Base-by-base conservation (phyloP, 2,797 vertebrate genomes). In the Mallotus villosus region DNA sequence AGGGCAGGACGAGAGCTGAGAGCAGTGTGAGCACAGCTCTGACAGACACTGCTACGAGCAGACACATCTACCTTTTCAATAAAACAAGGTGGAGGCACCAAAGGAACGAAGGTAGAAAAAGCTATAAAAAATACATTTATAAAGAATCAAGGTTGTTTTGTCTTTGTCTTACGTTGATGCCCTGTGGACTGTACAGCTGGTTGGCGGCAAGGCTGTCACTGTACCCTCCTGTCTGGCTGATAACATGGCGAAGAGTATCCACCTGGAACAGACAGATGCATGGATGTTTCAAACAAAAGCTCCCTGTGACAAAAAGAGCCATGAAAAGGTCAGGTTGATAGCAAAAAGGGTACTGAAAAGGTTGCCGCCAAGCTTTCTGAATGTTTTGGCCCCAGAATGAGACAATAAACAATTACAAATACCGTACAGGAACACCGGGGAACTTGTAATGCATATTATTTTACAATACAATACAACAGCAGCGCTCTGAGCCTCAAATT, bases 161-260 rank as follows among this genome's bases (percentile, higher is more conserved):
- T 88, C 53, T 83, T 88, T 88, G 93, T 87, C 98, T 99, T 97
- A 99, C 98, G 91, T 96, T 99, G 96, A 99, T 97, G 96, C 96
- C 97, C 94, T 99, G 97, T 90, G 98, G 98, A 97, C 98, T 99
- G 96, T 99, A 99, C 95, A 99, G 97, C 95, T 99, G 97, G 94
- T 95, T 97, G 93, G 96, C 96, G 90, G 96, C 93, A 83, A 99
- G 96, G 93, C 96, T 95, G 86, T 99, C 97, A 98, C 95, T 98
- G 97, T 98, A 99, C 95, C 97, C 98, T 92, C 97, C 97, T 95
- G 97, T 98, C 95, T 99, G 97, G 96, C 96, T 99, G 97, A 99
- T 99, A 98, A 99, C 98, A 97, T 99, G 98, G 97, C 98, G 97
- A 98, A 99, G 97, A 92, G 98, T 98, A 98, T 99, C 98, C 97